These are phyloP conservation scores for Brachyrhaphis roseni DNA, from an alignment of 2,797 vertebrate genomes.

Conservation along the genomic window DNA sequence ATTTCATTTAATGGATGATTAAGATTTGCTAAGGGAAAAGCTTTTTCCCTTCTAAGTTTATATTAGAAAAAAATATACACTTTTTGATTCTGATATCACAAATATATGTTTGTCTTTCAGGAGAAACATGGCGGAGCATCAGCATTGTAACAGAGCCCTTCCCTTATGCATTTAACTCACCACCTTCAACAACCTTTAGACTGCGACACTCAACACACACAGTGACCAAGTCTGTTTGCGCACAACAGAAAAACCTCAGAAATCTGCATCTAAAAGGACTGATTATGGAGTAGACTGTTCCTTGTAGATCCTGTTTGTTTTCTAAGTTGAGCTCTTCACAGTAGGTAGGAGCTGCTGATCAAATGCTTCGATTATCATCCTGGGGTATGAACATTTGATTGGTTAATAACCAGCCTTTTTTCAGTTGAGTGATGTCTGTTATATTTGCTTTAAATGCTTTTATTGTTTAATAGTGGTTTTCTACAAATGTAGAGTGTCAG, in stretches of 20 bases:
- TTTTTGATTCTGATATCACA: neutral
- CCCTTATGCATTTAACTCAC: slow-evolving; percentile 26
- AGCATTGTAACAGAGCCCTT: slow-evolving; percentile 67
- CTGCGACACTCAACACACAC: slow-evolving; percentile 37
- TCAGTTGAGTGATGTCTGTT: slow-evolving; percentile 49
- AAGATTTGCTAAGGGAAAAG: neutral
- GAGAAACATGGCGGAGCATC: slow-evolving; percentile 68
- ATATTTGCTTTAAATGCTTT: slow-evolving; percentile 65
- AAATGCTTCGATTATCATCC: slow-evolving; percentile 29
- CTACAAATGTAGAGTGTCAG: slow-evolving; percentile 58
- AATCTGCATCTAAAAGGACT: slow-evolving; percentile 40
- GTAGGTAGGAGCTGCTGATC: slow-evolving; percentile 32
- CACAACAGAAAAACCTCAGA: slow-evolving; percentile 33
- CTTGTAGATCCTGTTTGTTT: slow-evolving; percentile 32
- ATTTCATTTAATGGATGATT: neutral
- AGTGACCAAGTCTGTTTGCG: slow-evolving; percentile 45
- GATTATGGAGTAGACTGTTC: slow-evolving; percentile 40
- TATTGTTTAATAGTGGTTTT: slow-evolving; percentile 63
- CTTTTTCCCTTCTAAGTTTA: neutral
- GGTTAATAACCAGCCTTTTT: slow-evolving; percentile 38
- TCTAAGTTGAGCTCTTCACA: slow-evolving; percentile 36
- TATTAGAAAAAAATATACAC: neutral
- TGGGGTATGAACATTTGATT: slow-evolving; percentile 29
- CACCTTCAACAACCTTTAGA: slow-evolving; percentile 25
- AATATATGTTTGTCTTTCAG: slow-evolving; percentile 59